Conservation (phyloP, 1,140 invertebrate genomes). For the Hirudo medicinalis region DNA sequence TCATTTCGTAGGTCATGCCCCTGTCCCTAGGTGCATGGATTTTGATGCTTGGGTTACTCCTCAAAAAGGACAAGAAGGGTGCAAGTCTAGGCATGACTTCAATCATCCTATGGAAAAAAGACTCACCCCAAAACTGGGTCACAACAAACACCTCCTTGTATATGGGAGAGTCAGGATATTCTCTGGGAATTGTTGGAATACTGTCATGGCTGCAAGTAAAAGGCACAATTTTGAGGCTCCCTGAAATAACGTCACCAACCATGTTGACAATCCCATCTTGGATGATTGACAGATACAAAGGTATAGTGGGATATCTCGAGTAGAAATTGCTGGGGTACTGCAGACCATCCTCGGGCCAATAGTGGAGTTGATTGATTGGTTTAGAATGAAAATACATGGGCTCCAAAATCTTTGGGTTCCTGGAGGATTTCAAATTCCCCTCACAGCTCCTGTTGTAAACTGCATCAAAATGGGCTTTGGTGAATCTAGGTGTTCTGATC, state of each 20-base stretch:
- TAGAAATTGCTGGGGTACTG: conserved; percentile 21
- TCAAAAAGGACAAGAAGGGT: conserved; percentile 20
- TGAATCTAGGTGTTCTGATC: conserved; percentile 21
- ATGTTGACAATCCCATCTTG: conserved; percentile 19
- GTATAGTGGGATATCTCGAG: not conserved
- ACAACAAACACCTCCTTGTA: conserved; percentile 22
- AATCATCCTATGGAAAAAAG: conserved; percentile 22
- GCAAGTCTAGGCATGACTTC: conserved; percentile 21
- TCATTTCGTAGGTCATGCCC: not conserved
- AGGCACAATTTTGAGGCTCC: conserved; percentile 18
- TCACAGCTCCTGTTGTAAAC: conserved; percentile 21
- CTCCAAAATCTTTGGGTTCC: conserved; percentile 10
- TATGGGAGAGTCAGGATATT: conserved; percentile 11
- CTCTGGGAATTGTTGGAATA: conserved; percentile 18
- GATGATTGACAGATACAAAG: conserved; percentile 19
- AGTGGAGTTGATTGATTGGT: conserved; percentile 22
- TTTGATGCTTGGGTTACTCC: conserved; percentile 7
- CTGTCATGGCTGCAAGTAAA: conserved; percentile 22
- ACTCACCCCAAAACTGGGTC: conserved; percentile 20
- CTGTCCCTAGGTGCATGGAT: conserved; percentile 19
- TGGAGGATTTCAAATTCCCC: not conserved
- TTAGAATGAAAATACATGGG: conserved; percentile 21
- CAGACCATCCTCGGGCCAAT: conserved; percentile 23
- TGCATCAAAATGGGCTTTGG: conserved; percentile 23
- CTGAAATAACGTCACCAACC: conserved; percentile 20